Conservation (phyloP, 2,888 invertebrate genomes). For the Apodemia duryi region DNA sequence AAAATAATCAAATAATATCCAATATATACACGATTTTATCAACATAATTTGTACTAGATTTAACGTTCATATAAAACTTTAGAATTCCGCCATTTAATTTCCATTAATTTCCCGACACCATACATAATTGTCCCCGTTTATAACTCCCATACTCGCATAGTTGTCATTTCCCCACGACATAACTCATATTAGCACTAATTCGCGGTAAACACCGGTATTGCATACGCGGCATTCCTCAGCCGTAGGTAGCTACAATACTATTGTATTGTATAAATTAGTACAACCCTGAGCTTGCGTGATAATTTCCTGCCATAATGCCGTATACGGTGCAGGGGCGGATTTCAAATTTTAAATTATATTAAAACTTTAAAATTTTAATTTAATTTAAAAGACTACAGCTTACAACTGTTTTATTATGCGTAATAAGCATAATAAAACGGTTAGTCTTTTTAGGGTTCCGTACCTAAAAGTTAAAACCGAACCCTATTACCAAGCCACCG, state of each 20-base stretch:
- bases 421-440: too few species aligned
- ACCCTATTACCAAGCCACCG: too few species aligned
- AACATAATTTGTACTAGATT: background rate
- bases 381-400: too few species aligned
- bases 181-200: conserved; percentile 22
- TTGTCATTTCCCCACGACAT: conserved; percentile 17
- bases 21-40: background rate
- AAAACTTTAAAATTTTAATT: background rate
- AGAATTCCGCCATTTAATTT: background rate
- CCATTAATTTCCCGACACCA: background rate
- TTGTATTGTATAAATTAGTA: conserved; percentile 26
- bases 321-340: conserved; percentile 9
- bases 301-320: conserved; percentile 14
- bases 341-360: background rate
- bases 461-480: too few species aligned
- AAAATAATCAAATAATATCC: too few species aligned
- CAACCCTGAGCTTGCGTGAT: conserved; percentile 14
- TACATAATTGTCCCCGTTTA: conserved; percentile 11
- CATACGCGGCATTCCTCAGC: conserved; percentile 23
- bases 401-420: too few species aligned
- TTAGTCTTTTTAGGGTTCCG: too few species aligned
- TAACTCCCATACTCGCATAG: conserved; percentile 19
- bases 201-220: conserved; percentile 22
- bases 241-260: conserved; percentile 32
- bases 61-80: background rate